Evolutionary conservation across 2,113 vertebrate genomes (phyloP).

Genomic region (Poicephalus meyeri): DNA sequence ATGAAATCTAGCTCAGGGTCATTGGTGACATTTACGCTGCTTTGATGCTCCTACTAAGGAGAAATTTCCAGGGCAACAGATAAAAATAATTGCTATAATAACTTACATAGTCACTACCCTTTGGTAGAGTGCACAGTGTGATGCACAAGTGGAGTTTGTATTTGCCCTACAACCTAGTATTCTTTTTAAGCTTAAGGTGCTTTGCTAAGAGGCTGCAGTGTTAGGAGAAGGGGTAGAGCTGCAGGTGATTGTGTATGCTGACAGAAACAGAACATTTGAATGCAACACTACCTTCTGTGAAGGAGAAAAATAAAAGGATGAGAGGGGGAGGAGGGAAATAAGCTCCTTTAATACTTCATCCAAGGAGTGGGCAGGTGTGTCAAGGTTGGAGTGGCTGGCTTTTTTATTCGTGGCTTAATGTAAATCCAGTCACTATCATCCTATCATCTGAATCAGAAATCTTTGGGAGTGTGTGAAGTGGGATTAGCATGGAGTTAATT

Average conservation of each 20-base stretch:
- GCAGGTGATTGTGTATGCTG: background rate
- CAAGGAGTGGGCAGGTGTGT: background rate
- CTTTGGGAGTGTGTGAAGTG: background rate
- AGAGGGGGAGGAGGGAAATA: background rate
- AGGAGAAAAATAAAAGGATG: background rate
- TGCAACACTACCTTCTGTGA: background rate
- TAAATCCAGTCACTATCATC: background rate
- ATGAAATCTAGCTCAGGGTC: background rate
- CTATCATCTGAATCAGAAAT: background rate
- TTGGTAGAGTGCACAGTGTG: background rate
- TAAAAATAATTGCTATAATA: conserved; percentile 11
- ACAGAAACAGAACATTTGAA: background rate
- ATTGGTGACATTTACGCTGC: background rate
- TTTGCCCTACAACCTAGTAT: background rate
- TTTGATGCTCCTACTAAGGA: background rate
- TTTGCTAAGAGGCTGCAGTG: background rate
- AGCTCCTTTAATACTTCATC: background rate
- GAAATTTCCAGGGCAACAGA: background rate
- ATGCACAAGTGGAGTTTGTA: background rate
- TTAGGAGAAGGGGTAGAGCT: background rate
- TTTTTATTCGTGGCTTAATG: background rate
- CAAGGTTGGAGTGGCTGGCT: background rate
- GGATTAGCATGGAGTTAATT: background rate
- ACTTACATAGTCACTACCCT: background rate
- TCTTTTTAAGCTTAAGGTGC: background rate